Evolutionary conservation across 2,113 vertebrate genomes (phyloP).

Genomic region (Alouatta palliata): DNA sequence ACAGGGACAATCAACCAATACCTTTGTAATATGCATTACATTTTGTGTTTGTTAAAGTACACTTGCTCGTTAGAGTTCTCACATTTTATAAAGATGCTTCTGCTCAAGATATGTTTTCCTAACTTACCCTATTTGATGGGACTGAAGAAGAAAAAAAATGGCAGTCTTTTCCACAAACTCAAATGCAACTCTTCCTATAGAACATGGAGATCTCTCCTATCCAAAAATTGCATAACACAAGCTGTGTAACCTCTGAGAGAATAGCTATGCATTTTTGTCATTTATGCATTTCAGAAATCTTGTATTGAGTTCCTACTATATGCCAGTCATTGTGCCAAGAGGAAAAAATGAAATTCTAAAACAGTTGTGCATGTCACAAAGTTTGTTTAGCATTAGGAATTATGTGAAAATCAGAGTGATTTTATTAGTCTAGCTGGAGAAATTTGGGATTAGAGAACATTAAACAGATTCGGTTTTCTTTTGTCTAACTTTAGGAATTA

Average conservation of each 20-base stretch:
- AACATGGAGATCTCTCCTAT: background rate
- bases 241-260: background rate
- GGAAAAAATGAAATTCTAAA: background rate
- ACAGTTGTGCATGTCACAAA: background rate
- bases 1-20: conserved; percentile 62
- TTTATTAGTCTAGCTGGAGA: background rate
- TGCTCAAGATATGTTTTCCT: background rate
- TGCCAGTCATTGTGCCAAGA: background rate
- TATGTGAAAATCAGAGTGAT: background rate
- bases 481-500: background rate
- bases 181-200: background rate
- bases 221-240: background rate
- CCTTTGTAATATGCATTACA: conserved; percentile 1
- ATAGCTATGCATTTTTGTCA: background rate
- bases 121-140: background rate
- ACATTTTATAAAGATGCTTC: conserved; percentile 20
- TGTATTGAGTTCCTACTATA: background rate
- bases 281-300: background rate
- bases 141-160: background rate
- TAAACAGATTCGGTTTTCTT: background rate
- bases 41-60: conserved; percentile 37
- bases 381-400: background rate
- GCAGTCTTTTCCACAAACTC: background rate
- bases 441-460: background rate
- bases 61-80: background rate